phyloP scores from a whole-genome alignment of 1,140 invertebrate species.

The Atopsyche davidsoni region DNA sequence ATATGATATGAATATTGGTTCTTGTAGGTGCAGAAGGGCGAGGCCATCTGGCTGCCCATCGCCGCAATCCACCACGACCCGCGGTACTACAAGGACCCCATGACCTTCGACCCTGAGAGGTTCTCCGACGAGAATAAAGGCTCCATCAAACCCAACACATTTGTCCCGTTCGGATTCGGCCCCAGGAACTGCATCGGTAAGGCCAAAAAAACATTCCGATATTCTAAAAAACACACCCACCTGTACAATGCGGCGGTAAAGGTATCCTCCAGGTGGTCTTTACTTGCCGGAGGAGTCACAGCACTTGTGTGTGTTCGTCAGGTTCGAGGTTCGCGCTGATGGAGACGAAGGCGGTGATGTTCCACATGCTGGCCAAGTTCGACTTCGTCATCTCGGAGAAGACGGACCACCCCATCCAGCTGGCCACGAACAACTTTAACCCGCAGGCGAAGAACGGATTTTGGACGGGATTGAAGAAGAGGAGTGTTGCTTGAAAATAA shows the following conservation, averaged over 20 bases:
- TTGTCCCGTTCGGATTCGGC: constrained; percentile 51
- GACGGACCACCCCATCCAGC: constrained; percentile 36
- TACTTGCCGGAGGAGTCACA: no score
- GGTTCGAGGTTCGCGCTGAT: constrained; percentile 48
- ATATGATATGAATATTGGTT: no score
- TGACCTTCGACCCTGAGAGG: constrained; percentile 45
- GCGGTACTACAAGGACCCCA: constrained; percentile 40
- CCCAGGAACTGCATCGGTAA: constrained; percentile 46
- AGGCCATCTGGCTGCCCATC: neutral
- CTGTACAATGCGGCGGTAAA: no score
- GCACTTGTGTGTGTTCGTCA: no score
- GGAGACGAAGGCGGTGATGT: constrained; percentile 40
- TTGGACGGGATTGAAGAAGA: constrained; percentile 34
- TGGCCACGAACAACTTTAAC: constrained; percentile 33
- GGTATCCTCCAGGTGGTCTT: no score
- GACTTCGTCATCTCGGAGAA: constrained; percentile 34
- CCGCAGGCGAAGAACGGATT: constrained; percentile 35
- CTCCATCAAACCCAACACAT: constrained; percentile 35
- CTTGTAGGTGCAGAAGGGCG: constrained; percentile 3
- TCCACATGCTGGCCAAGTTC: constrained; percentile 33
- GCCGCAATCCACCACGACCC: constrained; percentile 48
- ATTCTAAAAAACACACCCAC: no score
- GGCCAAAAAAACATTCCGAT: no score
- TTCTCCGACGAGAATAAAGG: constrained; percentile 36
- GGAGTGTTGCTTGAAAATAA: no score